Evolutionary conservation across 2,113 vertebrate species (phyloP), one percentile per base, ranked within the genome.

Genomic region (Sprattus sprattus): DNA sequence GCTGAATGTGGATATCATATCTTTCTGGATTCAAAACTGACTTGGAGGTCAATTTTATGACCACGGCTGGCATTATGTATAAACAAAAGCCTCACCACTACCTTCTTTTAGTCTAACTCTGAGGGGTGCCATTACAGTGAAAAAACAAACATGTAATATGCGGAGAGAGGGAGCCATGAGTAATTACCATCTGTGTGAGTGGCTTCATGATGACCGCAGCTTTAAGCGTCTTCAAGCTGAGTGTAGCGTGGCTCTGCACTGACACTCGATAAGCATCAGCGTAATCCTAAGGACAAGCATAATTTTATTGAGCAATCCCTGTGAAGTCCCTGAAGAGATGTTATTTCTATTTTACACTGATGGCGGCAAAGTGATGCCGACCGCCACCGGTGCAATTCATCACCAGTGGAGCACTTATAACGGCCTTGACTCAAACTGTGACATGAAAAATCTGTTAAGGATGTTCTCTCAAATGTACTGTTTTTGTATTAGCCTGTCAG

Each of bases 161-260:
- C 2, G 28, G 71, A 32, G 25, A 28, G n/a, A 15, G 28, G 15
- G 71, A 44, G 15, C 32, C 32, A 13, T 32, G 71, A 15, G 64
- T 52, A 9, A 81, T 93, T 89, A 98, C 97, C 94, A 89, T 32
- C 25, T 91, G 87, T 0, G 93, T 94, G 81, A 92, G 90, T 67
- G 95, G 92, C 81, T 90, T 93, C 96, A 97, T 97, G 89, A 52
- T 95, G 94, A 98, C 91, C 82, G 95, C 90, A 1, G 95, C 89
- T 46, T 95, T 85, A 9, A 92, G 87, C 0, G 95, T 96, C 83
- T 92, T 92, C 83, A 99, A 96, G 87, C 95, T 96, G 52, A 99
- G 94, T 0, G 95, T 95, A 0, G 94, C 98, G 1, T 57, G 89
- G 75, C 95, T 95, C 0, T 84, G 57, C 57, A 99, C 95, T 54